Evolutionary conservation across 2,113 vertebrate species (phyloP).

Genomic region (Istiophorus platypterus): DNA sequence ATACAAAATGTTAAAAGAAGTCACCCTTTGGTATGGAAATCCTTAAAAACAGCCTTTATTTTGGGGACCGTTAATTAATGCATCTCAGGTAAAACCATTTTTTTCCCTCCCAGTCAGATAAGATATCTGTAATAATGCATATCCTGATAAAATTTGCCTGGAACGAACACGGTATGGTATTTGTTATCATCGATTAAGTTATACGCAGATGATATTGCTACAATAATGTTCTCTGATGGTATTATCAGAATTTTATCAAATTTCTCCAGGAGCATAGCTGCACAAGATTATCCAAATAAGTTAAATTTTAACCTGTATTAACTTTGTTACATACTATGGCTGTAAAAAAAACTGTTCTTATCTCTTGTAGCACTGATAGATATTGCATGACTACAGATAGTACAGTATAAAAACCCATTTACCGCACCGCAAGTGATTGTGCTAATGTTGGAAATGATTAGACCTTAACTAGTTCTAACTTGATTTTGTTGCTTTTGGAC

Average conservation of each 20-base stretch:
- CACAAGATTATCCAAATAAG: slow-evolving; percentile 13
- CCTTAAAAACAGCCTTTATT: neutral
- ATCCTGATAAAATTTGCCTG: slow-evolving; percentile 20
- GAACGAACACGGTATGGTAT: neutral
- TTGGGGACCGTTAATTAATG: neutral
- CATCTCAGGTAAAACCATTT: neutral
- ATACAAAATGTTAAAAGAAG: neutral
- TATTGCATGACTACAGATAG: slow-evolving; percentile 4
- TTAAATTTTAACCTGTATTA: slow-evolving; percentile 70
- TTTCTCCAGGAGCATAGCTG: slow-evolving; percentile 12
- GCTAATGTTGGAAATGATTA: slow-evolving; percentile 11
- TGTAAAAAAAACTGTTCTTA: slow-evolving; percentile 24
- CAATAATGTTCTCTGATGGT: slow-evolving; percentile 41
- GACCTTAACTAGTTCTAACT: neutral
- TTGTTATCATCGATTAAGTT: slow-evolving; percentile 23
- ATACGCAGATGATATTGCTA: slow-evolving; percentile 43
- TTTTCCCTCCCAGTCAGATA: neutral
- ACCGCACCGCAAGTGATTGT: neutral
- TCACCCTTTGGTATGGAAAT: neutral
- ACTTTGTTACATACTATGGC: slow-evolving; percentile 19
- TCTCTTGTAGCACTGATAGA: slow-evolving; percentile 19
- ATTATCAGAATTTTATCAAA: slow-evolving; percentile 61
- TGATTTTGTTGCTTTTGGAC: neutral
- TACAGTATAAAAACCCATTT: slow-evolving; percentile 19
- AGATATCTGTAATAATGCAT: slow-evolving; percentile 13